These are phyloP conservation scores for Koerneria pararmatus DNA, from an alignment of 2,888 invertebrate species.

Conservation along the genomic window DNA sequence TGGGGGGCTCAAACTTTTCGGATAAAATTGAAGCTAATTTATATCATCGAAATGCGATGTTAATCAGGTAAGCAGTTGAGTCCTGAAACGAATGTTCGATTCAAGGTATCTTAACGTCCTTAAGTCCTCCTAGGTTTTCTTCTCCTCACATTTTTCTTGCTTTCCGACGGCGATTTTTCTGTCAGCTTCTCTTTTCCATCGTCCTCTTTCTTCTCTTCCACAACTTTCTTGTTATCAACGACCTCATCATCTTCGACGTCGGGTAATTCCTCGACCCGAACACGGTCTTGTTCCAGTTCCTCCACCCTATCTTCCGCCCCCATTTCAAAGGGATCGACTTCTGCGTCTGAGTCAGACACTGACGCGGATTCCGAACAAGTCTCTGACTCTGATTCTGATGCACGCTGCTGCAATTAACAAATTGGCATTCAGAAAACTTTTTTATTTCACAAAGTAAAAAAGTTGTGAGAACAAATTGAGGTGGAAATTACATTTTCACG, in stretches of 20 bases:
- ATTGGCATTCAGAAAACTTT: no score
- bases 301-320: no score
- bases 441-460: background rate
- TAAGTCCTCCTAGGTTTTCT: background rate
- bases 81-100: no score
- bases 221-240: background rate
- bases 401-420: background rate
- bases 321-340: no score
- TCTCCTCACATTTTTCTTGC: background rate
- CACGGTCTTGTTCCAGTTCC: no score
- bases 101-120: no score
- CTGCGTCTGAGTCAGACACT: no score
- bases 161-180: background rate
- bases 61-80: no score
- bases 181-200: background rate
- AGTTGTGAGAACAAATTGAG: background rate
- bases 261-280: background rate
- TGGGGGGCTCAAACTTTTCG: no score
- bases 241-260: background rate
- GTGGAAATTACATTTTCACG: no score
- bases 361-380: background rate
- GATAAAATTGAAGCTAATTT: no score
- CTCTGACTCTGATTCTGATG: slow-evolving; percentile 12
- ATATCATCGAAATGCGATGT: no score
- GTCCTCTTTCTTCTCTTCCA: background rate